Conservation (phyloP, 2,888 invertebrate genomes). For the Panzeria rudis region DNA sequence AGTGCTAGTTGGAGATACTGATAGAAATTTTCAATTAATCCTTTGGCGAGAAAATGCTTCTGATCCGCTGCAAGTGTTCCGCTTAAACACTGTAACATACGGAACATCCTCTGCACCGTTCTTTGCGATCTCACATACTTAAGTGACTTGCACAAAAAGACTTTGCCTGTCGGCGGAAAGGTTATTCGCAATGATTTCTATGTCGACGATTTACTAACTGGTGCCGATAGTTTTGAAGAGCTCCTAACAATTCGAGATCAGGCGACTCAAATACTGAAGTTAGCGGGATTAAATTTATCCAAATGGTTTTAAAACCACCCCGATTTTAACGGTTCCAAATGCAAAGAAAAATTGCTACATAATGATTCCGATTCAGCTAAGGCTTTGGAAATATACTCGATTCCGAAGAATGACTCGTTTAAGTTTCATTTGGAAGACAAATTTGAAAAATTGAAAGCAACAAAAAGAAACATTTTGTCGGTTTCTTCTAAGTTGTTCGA, state of each 20-base stretch:
- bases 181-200: constrained; percentile 39
- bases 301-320: constrained; percentile 62
- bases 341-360: constrained; percentile 35
- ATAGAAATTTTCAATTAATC: constrained; percentile 22
- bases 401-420: constrained; percentile 44
- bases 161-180: background rate
- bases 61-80: constrained; percentile 6
- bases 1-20: constrained; percentile 2
- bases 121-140: constrained; percentile 20
- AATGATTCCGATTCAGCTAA: constrained; percentile 54
- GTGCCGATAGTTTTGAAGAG: constrained; percentile 6
- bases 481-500: background rate
- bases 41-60: constrained; percentile 1
- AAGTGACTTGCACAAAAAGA: constrained; percentile 3
- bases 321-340: background rate
- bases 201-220: constrained; percentile 33
- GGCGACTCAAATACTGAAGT: constrained; percentile 13
- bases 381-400: constrained; percentile 56
- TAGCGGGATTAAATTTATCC: constrained; percentile 42
- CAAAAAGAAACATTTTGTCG: background rate
- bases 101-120: background rate
- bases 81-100: background rate
- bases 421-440: constrained; percentile 53
- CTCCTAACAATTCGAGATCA: background rate
- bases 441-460: constrained; percentile 19